These are phyloP conservation scores for Ladona fulva DNA, from an alignment of 1,140 invertebrate genomes.

Conservation along the genomic window DNA sequence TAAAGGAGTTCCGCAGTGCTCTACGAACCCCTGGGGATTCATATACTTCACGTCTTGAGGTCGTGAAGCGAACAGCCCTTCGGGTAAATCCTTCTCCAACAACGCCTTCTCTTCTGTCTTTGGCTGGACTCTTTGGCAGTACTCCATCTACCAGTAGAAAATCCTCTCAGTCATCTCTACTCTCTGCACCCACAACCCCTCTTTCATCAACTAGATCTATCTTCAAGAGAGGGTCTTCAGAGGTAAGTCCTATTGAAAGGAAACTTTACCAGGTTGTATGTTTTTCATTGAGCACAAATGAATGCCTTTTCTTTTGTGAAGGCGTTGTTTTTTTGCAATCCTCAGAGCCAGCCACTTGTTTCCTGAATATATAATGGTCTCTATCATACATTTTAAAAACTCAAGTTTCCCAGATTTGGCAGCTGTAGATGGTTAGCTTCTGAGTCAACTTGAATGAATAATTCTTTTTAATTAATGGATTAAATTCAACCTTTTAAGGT, in stretches of 20 bases:
- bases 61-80: slow-evolving; percentile 33
- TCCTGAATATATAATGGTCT: too few species aligned
- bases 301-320: too few species aligned
- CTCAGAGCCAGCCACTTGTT: too few species aligned
- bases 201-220: neutral
- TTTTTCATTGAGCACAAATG: too few species aligned
- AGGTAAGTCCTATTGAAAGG: slow-evolving; percentile 19
- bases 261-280: too few species aligned
- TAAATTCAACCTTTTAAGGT: too few species aligned
- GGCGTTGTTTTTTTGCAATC: too few species aligned
- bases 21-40: slow-evolving; percentile 43
- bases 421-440: too few species aligned
- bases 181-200: neutral
- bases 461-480: too few species aligned
- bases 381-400: too few species aligned
- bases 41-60: slow-evolving; percentile 32
- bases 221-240: slow-evolving; percentile 24
- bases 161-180: neutral
- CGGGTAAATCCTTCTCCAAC: slow-evolving; percentile 34
- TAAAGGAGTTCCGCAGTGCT: slow-evolving; percentile 49
- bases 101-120: slow-evolving; percentile 43
- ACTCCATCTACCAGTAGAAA: slow-evolving; percentile 24
- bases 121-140: slow-evolving; percentile 35
- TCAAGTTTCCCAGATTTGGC: too few species aligned
- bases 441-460: too few species aligned